phyloP scores from a whole-genome alignment of 2,113 vertebrate genomes.

The Helogale parvula region DNA sequence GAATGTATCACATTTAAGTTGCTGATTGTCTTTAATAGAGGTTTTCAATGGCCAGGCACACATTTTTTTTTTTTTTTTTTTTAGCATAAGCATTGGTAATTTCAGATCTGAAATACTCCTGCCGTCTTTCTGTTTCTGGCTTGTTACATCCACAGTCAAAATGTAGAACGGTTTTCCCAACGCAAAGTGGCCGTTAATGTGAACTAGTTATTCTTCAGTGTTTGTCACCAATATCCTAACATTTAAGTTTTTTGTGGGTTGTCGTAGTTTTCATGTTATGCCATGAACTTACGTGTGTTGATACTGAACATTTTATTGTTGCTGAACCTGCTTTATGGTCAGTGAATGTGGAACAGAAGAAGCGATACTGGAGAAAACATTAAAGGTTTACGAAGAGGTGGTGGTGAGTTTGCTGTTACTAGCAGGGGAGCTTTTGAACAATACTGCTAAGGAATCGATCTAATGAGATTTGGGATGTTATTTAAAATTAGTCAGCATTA shows the following conservation, averaged over 20 bases:
- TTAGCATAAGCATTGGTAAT: not conserved
- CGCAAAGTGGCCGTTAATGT: not conserved
- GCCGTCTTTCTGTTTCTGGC: not conserved
- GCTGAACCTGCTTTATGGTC: conserved; percentile 58
- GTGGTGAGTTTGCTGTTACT: conserved; percentile 66
- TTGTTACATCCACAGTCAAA: not conserved
- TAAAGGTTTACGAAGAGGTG: conserved; percentile 60
- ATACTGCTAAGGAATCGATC: conserved; percentile 74
- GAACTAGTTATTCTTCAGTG: not conserved
- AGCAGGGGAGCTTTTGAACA: conserved; percentile 79
- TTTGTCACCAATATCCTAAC: conserved; percentile 29
- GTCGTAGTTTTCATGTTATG: conserved; percentile 45
- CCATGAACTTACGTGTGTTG: conserved; percentile 26
- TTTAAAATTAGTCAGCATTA: conserved; percentile 82
- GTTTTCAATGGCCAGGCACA: not conserved
- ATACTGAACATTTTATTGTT: conserved; percentile 72
- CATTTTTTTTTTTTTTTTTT: not conserved
- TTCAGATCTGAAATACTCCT: not conserved
- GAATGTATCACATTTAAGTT: not conserved
- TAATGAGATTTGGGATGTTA: conserved; percentile 80
- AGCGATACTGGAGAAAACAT: conserved; percentile 66
- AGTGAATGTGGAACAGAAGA: conserved; percentile 65
- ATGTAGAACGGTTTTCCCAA: not conserved
- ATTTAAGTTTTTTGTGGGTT: conserved; percentile 20
- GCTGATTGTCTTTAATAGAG: not conserved